Percentiles rank a stretch among this genome's conserved stretches.
Evolutionary conservation across 1,140 invertebrate species (phyloP).

Genomic region (Anastatus disparis): DNA sequence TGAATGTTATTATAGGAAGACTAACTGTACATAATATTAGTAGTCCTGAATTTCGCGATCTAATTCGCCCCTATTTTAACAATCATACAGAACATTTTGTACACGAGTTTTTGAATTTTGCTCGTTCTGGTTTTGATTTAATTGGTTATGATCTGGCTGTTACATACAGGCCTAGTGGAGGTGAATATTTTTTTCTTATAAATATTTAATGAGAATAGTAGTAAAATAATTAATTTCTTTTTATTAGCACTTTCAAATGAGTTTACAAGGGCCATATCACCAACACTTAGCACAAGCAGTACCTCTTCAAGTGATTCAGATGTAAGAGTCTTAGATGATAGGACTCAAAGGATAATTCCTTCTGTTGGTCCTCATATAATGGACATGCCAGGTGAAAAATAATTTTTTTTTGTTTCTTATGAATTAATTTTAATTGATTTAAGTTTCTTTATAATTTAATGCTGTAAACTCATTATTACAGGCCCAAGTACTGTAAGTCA

Average conservation of each 20-base stretch:
- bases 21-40: slow-evolving; percentile 77
- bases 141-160: slow-evolving; percentile 75
- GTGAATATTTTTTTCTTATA: slow-evolving; percentile 21
- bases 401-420: not conserved
- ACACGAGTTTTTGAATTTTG: slow-evolving; percentile 90
- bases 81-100: slow-evolving; percentile 82
- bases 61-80: slow-evolving; percentile 70
- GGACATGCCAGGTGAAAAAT: slow-evolving; percentile 50
- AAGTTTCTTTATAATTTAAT: not conserved
- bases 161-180: slow-evolving; percentile 54
- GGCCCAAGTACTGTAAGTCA: slow-evolving; percentile 53
- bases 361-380: slow-evolving; percentile 44
- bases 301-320: slow-evolving; percentile 52
- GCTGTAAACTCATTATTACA: slow-evolving; percentile 35
- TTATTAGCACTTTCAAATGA: slow-evolving; percentile 49
- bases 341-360: slow-evolving; percentile 43
- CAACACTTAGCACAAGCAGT: slow-evolving; percentile 46
- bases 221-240: no score
- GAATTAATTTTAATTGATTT: not conserved
- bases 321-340: slow-evolving; percentile 50
- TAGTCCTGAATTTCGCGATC: slow-evolving; percentile 76
- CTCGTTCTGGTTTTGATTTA: slow-evolving; percentile 86
- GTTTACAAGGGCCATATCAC: slow-evolving; percentile 48
- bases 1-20: slow-evolving; percentile 77
- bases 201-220: no score